Conservation (phyloP, 2,113 vertebrate genomes). For the Progne subis region DNA sequence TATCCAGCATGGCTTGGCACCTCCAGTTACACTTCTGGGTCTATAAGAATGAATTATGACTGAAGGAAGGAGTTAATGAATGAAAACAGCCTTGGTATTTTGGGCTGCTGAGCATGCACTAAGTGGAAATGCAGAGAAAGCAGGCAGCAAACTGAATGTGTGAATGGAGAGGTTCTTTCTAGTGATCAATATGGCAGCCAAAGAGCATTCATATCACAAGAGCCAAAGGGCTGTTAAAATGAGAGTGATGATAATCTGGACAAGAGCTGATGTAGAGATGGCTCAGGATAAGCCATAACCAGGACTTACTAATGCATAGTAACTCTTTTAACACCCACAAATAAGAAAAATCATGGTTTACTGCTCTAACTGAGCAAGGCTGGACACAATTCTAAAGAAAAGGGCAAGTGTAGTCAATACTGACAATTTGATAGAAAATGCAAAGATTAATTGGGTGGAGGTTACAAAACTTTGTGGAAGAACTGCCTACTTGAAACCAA, state of each 20-base stretch:
- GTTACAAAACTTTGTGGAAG: neutral
- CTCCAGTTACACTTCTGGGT: neutral
- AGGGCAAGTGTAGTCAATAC: neutral
- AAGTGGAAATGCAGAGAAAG: neutral
- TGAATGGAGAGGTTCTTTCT: neutral
- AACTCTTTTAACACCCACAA: neutral
- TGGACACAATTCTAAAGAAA: neutral
- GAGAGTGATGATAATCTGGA: neutral
- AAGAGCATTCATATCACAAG: neutral
- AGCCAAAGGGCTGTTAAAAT: neutral
- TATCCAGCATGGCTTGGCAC: neutral
- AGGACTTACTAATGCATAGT: neutral
- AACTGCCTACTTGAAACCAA: accelerated
- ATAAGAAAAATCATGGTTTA: neutral
- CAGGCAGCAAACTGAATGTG: neutral
- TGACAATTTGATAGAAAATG: neutral
- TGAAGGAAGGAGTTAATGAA: neutral
- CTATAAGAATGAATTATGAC: neutral
- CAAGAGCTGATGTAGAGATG: neutral
- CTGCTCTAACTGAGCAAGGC: neutral
- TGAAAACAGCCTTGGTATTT: neutral
- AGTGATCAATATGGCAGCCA: conserved; percentile 24
- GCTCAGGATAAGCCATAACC: neutral
- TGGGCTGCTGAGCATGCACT: neutral
- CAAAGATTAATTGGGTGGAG: neutral